phyloP scores from a whole-genome alignment of 2,113 vertebrate genomes.

The Taurulus bubalis region DNA sequence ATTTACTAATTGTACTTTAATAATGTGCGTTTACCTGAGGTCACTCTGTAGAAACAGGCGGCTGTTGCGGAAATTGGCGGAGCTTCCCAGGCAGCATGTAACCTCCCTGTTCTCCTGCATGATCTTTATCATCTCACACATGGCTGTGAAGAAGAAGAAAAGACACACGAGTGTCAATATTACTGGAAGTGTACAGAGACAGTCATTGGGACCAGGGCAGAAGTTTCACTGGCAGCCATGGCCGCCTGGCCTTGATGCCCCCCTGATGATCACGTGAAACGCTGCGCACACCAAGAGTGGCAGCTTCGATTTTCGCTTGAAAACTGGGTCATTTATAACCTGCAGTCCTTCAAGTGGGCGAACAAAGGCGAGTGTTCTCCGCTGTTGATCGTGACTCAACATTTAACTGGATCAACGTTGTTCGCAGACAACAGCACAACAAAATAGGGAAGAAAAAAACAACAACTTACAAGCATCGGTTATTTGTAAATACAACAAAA shows the following conservation, averaged over 20 bases:
- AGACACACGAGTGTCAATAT: not conserved
- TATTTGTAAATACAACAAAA: not conserved
- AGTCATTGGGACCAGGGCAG: not conserved
- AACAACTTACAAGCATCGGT: not conserved
- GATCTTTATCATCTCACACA: conserved; percentile 99
- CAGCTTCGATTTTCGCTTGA: no score
- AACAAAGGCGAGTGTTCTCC: no score
- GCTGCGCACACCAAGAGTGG: no score
- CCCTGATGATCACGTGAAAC: no score
- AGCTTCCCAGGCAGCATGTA: conserved; percentile 96
- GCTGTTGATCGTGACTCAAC: no score
- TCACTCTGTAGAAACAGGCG: conserved; percentile 97
- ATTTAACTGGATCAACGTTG: no score
- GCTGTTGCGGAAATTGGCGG: conserved; percentile 94
- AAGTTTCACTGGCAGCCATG: no score
- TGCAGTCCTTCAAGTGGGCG: no score
- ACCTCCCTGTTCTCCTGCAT: conserved; percentile 99
- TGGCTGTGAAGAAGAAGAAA: conserved; percentile 82
- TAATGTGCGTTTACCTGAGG: conserved; percentile 86
- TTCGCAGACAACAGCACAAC: no score
- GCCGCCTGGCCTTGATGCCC: no score
- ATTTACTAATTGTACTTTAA: not conserved
- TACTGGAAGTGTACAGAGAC: not conserved
- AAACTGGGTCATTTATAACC: no score
- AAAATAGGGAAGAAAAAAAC: not conserved